Evolutionary conservation across 1,140 invertebrate species (phyloP), one percentile per base, ranked within the genome.

Genomic region (Parapsyche elsis): DNA sequence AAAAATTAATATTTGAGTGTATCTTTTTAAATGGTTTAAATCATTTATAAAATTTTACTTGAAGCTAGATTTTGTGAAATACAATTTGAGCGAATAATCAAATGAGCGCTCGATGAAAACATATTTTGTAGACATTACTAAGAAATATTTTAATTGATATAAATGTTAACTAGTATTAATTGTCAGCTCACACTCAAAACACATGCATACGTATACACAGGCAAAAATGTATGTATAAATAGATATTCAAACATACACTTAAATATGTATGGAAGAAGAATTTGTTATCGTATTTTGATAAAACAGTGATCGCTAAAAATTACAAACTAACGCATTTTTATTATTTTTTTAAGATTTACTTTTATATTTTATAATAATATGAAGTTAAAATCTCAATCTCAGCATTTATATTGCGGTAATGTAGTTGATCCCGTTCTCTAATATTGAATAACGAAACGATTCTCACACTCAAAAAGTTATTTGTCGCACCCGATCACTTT

Each of bases 251-350:
- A 26, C 64, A 67, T 67, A 67, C 59, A 64, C 21, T 26, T 67
- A 38, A 38, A 38, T 38, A 67, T 67, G 64, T 67, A 67, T 67
- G 64, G 64, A 67, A 67, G 64, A 67, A 67, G 16, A 61, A 38
- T 61, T 61, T 21, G 21, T 61, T 61, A 61, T 19, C 57, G 24
- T 67, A 26, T 67, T 67, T 12, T 26, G 26, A 24, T 26, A 26
- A 67, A 12, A 67, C 24, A 67, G 64, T 23, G 64, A 67, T 26
- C 12, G n/a, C 64, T 67, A 61, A 61, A n/a, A n/a, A 38, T 38
- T 53, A 53, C 49, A 38, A 7, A 38, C 30, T 38, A 38, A 38
- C 30, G 30, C 30, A 38, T 38, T 38, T n/a, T 38, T 4, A 38
- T 38, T 38, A n/a, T n/a, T 38, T 38, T 38, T 38, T 38, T 38